Evolutionary conservation across 2,113 vertebrate genomes (phyloP), one percentile per base, ranked within the genome.

Genomic region (Proterorhinus semilunaris): DNA sequence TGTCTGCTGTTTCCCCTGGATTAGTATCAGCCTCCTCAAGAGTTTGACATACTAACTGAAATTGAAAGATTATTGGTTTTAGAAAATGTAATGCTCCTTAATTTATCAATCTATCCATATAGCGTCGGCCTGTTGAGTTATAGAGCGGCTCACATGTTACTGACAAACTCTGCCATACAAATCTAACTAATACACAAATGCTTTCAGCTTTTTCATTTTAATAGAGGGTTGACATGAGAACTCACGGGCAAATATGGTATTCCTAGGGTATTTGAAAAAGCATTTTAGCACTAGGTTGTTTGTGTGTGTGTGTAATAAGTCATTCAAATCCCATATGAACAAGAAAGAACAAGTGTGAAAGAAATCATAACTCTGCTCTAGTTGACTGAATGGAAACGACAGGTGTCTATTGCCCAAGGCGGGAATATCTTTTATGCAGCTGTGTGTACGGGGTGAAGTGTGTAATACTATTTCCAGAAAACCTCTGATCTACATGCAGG

Each of bases 21-120:
- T 47, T 62, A 11, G 42, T 1, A 42, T 51, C 67, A 57, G 72
- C 73, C 42, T 50, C 68, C 17, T 82, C 64, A 1, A 92, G 77
- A 3, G 62, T 45, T 52, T 68, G 50, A 59, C 65, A 89, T 65
- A 92, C 85, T 2, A 79, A 68, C 92, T 93, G 58, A 15, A 64
- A 11, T 4, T 17, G 12, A 43, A 48, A 66, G 10, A 27, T n/a
- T 1, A n/a, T 17, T 8, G 15, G 46, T 47, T 47, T 47, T 47
- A 47, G 27, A 36, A 36, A 36, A 36, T 36, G 27, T 36, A 36
- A 36, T 36, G 4, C 27, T 36, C 0, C 21, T 21, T 36, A 36
- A 36, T 36, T 36, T 36, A 36, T 36, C 27, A 36, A 36, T 36
- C 27, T 36, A 36, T 36, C 27, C 27, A 36, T 36, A 36, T 36